phyloP scores from a whole-genome alignment of 2,113 vertebrate species.

The Melanostigma gelatinosum region DNA sequence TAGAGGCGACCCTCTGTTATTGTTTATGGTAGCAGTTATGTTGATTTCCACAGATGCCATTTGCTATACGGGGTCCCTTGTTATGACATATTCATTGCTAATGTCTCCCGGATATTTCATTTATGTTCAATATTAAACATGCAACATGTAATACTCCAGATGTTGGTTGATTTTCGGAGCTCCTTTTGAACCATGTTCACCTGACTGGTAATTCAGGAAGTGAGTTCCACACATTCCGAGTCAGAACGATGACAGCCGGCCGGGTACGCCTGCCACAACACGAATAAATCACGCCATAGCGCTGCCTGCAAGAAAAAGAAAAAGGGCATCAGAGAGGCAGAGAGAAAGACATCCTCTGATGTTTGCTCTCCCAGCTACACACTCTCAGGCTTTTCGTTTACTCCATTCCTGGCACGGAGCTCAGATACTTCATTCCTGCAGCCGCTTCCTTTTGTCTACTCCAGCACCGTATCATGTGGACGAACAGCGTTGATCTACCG shows the following conservation, averaged over 20 bases:
- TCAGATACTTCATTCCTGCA: constrained; percentile 10
- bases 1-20: not conserved
- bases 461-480: constrained; percentile 16
- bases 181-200: constrained; percentile 1
- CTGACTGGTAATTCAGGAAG: not conserved
- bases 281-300: constrained; percentile 7
- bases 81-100: not conserved
- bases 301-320: not conserved
- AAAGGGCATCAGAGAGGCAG: not conserved
- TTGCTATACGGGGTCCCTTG: not conserved
- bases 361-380: constrained; percentile 25
- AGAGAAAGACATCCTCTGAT: constrained; percentile 24
- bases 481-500: constrained; percentile 4
- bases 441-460: constrained; percentile 51
- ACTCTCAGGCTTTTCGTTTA: constrained; percentile 38
- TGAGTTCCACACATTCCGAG: not conserved
- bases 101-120: not conserved
- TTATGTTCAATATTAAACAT: not conserved
- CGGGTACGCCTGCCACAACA: not conserved
- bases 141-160: not conserved
- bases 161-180: not conserved
- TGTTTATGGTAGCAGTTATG: not conserved
- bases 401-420: constrained; percentile 32
- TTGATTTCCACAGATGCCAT: not conserved
- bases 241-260: not conserved